Conservation (phyloP, 2,797 vertebrate species). For the Morus bassanus region DNA sequence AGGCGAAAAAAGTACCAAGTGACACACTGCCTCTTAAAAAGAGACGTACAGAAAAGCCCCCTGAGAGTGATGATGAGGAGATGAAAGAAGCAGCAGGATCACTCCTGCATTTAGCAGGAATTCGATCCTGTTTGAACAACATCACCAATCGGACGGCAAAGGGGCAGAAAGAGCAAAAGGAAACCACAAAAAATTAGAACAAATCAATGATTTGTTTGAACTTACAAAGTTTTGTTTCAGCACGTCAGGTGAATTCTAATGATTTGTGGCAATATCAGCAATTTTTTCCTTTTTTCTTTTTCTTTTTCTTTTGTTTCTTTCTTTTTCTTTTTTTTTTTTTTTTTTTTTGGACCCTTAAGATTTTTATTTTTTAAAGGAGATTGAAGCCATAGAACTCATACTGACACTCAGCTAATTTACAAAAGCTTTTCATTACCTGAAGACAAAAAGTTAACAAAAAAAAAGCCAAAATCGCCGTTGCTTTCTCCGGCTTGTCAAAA, state of each 20-base stretch:
- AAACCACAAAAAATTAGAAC: constrained; percentile 92
- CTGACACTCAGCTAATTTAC: constrained; percentile 84
- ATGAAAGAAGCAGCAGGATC: constrained; percentile 99
- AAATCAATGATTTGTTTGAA: constrained; percentile 82
- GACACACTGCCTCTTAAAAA: constrained; percentile 98
- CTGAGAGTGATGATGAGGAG: constrained; percentile 95
- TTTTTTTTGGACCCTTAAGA: constrained; percentile 79
- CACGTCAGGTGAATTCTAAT: constrained; percentile 99
- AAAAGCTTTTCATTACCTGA: constrained; percentile 83
- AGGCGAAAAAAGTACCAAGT: constrained; percentile 84
- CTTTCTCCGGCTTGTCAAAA: constrained; percentile 75
- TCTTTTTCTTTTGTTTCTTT: constrained; percentile 69
- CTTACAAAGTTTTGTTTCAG: constrained; percentile 89
- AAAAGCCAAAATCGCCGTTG: constrained; percentile 76
- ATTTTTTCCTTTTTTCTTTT: constrained; percentile 83
- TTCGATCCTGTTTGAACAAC: constrained; percentile 95
- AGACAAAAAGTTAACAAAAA: constrained; percentile 68
- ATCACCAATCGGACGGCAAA: constrained; percentile 97
- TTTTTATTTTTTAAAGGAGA: constrained; percentile 92
- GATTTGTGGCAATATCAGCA: constrained; percentile 99
- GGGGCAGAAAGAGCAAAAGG: constrained; percentile 95
- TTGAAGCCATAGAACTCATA: constrained; percentile 97
- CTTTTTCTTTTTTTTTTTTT: background rate
- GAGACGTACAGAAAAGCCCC: constrained; percentile 92
- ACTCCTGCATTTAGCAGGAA: constrained; percentile 93